Base-by-base conservation (phyloP, 2,113 vertebrate genomes). In the Silurus asotus region DNA sequence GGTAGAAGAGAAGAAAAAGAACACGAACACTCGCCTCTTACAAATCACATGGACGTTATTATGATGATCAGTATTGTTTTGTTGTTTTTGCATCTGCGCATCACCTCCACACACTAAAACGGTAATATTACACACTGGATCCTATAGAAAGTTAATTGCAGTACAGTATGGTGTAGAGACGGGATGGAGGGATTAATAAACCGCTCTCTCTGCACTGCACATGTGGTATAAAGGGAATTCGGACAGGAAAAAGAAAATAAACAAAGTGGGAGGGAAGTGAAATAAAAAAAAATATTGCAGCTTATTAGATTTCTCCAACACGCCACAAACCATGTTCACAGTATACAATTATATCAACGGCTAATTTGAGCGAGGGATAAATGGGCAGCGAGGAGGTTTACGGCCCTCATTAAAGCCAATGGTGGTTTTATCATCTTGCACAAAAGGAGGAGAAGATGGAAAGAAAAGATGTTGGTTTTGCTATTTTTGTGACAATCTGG, bases 221-320 rank as follows among this genome's bases (percentile, higher is more conserved):
- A n/a, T 9, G 72, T 11, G 10, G 49, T 65, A 78, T 83, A 82
- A 87, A 77, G 55, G 45, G 64, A 89, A 84, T 14, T 45, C 86
- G 82, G 67, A 45, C 37, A 45, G n/a, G 72, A 55, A 28, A 20
- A 28, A 10, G 23, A 20, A 84, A 74, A 5, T n/a, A 62, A 74
- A 17, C 9, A 5, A 64, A 17, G 56, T 28, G 62, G 69, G 37
- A 61, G 13, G 58, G 14, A 23, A 83, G 61, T 8, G 62, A 84
- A 77, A 83, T 59, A 84, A 89, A 86, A 11, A 62, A 25, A 84
- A 80, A 48, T 37, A 37, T 37, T 37, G 45, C 64, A 53, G 69
- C 28, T 70, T 82, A 87, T 87, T 89, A 85, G 48, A 83, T 87
- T 87, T 87, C 72, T 70, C 67, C 25, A 74, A 69, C 53, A 78